Percentiles rank a stretch among this genome's conserved stretches.
phyloP scores from a whole-genome alignment of 2,888 invertebrate species.

The Mythimna ferrago region DNA sequence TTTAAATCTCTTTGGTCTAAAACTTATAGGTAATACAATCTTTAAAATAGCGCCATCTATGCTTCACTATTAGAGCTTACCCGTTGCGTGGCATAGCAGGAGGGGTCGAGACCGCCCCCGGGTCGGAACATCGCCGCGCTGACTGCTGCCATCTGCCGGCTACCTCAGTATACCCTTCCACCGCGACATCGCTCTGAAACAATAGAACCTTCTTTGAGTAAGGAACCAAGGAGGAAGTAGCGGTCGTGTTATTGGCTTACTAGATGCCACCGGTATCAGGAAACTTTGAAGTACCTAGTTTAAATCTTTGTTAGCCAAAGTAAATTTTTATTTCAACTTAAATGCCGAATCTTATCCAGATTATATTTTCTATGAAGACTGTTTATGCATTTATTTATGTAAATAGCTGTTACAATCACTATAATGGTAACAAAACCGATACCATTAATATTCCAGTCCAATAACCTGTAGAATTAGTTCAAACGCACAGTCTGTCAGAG shows the following conservation, averaged over 20 bases:
- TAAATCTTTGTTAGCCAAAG: too few relatives aligned
- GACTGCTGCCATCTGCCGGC: conserved; percentile 93
- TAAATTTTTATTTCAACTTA: too few relatives aligned
- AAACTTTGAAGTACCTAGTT: too few relatives aligned
- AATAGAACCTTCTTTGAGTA: conserved; percentile 62
- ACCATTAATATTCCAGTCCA: too few relatives aligned
- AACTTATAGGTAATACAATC: fast-evolving
- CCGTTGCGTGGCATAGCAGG: conserved; percentile 92
- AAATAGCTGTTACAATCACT: too few relatives aligned
- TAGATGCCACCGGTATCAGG: conserved; percentile 57
- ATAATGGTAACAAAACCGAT: too few relatives aligned
- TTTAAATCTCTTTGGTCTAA: too few relatives aligned
- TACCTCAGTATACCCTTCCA: conserved; percentile 91
- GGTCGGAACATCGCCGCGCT: conserved; percentile 93
- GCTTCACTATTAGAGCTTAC: conserved; percentile 79
- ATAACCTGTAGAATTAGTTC: background rate
- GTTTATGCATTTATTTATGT: too few relatives aligned
- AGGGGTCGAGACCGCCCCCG: conserved; percentile 91
- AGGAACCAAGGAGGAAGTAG: background rate
- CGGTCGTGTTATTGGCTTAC: conserved; percentile 34
- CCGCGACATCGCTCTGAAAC: conserved; percentile 90
- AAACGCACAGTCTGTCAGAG: background rate
- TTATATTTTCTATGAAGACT: background rate
- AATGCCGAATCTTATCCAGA: too few relatives aligned
- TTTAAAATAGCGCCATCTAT: conserved; percentile 79